A percentile compares a stretch with the other conserved stretches of the same genome.
These are phyloP conservation scores for Pituophis catenifer DNA, from an alignment of 2,113 vertebrate genomes.

Conservation along the genomic window DNA sequence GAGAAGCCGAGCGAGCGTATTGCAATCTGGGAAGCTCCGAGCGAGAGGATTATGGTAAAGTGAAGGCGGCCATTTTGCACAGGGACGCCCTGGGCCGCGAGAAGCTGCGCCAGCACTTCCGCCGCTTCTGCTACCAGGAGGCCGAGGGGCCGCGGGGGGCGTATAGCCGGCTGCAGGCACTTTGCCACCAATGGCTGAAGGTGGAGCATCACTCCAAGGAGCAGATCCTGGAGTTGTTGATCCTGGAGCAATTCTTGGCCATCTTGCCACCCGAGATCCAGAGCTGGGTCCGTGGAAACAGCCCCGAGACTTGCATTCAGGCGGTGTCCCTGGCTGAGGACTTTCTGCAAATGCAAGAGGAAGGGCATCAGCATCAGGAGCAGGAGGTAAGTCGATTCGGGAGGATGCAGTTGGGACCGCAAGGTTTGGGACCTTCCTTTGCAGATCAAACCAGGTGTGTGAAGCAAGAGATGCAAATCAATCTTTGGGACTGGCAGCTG, in stretches of 20 bases:
- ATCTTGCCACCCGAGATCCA: not conserved
- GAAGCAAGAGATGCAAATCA: not conserved
- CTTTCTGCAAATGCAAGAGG: not conserved
- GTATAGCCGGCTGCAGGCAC: not conserved
- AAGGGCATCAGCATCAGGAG: not conserved
- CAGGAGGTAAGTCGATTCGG: not conserved
- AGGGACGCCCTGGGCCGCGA: not conserved
- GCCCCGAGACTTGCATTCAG: not conserved
- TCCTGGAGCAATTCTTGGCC: conserved; percentile 4
- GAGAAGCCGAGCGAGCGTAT: not conserved
- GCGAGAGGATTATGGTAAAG: conserved; percentile 12
- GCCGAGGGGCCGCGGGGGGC: not conserved
- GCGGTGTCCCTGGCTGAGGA: not conserved
- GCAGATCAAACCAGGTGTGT: not conserved
- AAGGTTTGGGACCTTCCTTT: not conserved
- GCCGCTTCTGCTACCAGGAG: conserved; percentile 12
- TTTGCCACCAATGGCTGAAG: conserved; percentile 12
- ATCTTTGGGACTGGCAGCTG: not conserved
- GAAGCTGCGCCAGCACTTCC: not conserved
- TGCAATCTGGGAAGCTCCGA: not conserved
- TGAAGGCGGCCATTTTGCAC: conserved; percentile 11
- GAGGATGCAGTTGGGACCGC: too few species aligned
- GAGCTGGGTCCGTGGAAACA: not conserved
- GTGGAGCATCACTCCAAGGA: not conserved
- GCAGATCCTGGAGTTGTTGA: conserved; percentile 5